Base-by-base conservation (phyloP, 2,113 vertebrate species). In the Neodontobutis hainanensis region DNA sequence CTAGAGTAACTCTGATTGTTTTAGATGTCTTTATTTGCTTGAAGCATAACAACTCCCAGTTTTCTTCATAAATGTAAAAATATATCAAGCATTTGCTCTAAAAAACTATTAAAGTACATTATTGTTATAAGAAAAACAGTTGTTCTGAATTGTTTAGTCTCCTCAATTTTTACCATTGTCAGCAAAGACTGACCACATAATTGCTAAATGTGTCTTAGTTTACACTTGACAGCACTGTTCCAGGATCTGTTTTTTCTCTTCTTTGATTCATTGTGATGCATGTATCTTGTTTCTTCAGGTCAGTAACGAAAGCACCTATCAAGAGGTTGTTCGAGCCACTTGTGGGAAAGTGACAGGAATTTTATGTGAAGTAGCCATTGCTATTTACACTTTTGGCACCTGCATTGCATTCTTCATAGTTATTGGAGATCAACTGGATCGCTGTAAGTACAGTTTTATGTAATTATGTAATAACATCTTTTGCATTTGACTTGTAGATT, bases 401-500 rank as follows among this genome's bases (percentile, higher is more conserved):
- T 99, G 96, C 86, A 99, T 98, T 0, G 94, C 97, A 70, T 99
- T 99, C 89, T 95, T 99, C 63, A 99, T 99, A 81, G 98, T 99
- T 86, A 98, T 99, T 0, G 97, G 97, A 43, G 97, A 99, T 87
- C 97, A 99, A 82, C 89, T 98, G 68, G 97, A 98, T 87, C 96
- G 96, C 81, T 90, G 97, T 98, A 80, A 97, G 96, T 88, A 3
- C 8, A 69, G 15, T 40, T 11, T 40, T 58, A 19, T 36, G 5
- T 40, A 5, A 2, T 40, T 40, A 40, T 40, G 8, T 40, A 5
- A 40, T 40, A 1, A 40, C 5, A 4, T 40, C 38, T 40, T 46
- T 14, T 11, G 12, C 10, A 46, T 46, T 46, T 46, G 9, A 10
- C 4, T 11, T 46, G 44, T 46, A 46, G 1, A 11, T 46, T 11